A percentile compares a stretch with the other conserved stretches of the same genome.
These are phyloP conservation scores for Subanguina moxae DNA, from an alignment of 1,140 invertebrate genomes.

Conservation along the genomic window DNA sequence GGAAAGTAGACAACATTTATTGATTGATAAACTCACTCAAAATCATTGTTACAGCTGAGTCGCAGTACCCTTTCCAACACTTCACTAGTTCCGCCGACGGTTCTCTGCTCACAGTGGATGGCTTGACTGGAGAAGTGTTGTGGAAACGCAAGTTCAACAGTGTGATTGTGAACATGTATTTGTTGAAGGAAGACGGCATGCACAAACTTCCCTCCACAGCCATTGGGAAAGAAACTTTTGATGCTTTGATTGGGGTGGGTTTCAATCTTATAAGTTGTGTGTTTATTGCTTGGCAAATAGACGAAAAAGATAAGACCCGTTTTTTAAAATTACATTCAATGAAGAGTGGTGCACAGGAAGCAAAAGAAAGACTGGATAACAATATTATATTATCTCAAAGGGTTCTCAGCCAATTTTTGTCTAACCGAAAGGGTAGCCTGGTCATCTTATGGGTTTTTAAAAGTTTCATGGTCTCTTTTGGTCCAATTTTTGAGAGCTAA, in stretches of 20 bases:
- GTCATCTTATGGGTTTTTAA: too few relatives aligned
- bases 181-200: slow-evolving; percentile 72
- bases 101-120: slow-evolving; percentile 59
- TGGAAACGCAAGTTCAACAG: slow-evolving; percentile 82
- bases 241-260: slow-evolving; percentile 43
- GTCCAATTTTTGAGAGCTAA: too few relatives aligned
- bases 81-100: slow-evolving; percentile 39
- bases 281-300: slow-evolving; percentile 1
- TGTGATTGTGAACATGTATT: slow-evolving; percentile 84
- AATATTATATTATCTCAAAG: too few relatives aligned
- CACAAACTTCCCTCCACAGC: slow-evolving; percentile 82
- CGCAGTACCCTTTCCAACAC: slow-evolving; percentile 43
- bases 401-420: too few relatives aligned
- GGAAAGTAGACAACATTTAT: too few relatives aligned
- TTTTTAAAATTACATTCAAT: neutral
- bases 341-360: slow-evolving; percentile 12
- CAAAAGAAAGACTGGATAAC: neutral
- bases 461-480: too few relatives aligned
- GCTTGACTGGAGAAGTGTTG: slow-evolving; percentile 71
- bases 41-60: slow-evolving; percentile 46
- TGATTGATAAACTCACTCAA: too few relatives aligned
- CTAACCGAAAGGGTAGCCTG: too few relatives aligned
- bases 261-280: neutral
- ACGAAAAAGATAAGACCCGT: neutral
- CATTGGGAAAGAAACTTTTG: slow-evolving; percentile 64